A percentile compares a stretch with the other conserved stretches of the same genome.
phyloP scores from a whole-genome alignment of 1,140 invertebrate species.

The Thereuonema tuberculata region DNA sequence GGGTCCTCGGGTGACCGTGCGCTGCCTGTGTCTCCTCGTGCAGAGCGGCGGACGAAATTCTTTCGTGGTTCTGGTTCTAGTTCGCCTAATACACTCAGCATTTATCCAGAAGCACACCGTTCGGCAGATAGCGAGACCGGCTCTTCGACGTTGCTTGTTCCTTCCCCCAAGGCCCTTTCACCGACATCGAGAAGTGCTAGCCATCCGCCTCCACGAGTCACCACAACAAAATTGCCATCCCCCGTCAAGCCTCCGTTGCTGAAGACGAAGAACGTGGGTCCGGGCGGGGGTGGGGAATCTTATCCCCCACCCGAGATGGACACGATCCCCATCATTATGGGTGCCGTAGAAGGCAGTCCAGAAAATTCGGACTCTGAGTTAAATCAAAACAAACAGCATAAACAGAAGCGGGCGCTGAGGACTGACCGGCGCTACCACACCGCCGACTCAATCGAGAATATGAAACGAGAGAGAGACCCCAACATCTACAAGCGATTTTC shows the following conservation, averaged over 20 bases:
- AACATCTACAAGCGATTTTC: conserved; percentile 49
- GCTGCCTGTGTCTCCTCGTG: conserved; percentile 20
- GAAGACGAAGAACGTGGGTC: conserved; percentile 44
- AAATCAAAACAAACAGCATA: too few species aligned
- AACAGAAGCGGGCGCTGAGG: conserved; percentile 36
- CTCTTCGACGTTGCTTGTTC: conserved; percentile 36
- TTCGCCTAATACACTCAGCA: conserved; percentile 56
- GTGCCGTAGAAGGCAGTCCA: too few species aligned
- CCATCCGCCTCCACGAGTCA: conserved; percentile 59
- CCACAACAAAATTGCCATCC: too few species aligned
- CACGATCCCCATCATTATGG: conserved; percentile 32
- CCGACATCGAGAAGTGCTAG: conserved; percentile 43
- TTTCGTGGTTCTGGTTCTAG: conserved; percentile 14
- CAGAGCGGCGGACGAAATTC: conserved; percentile 22
- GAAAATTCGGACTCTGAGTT: too few species aligned
- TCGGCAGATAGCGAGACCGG: too few species aligned
- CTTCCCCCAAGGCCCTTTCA: conserved; percentile 30
- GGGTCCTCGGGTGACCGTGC: too few species aligned
- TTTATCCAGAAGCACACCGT: too few species aligned
- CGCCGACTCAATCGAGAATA: conserved; percentile 48
- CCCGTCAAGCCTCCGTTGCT: conserved; percentile 58
- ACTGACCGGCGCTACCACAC: conserved; percentile 45
- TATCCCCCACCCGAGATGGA: too few species aligned
- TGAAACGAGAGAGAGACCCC: conserved; percentile 39
- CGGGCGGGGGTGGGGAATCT: conserved; percentile 17